Conservation (phyloP, 2,113 vertebrate species). For the Haliaeetus leucogaster region DNA sequence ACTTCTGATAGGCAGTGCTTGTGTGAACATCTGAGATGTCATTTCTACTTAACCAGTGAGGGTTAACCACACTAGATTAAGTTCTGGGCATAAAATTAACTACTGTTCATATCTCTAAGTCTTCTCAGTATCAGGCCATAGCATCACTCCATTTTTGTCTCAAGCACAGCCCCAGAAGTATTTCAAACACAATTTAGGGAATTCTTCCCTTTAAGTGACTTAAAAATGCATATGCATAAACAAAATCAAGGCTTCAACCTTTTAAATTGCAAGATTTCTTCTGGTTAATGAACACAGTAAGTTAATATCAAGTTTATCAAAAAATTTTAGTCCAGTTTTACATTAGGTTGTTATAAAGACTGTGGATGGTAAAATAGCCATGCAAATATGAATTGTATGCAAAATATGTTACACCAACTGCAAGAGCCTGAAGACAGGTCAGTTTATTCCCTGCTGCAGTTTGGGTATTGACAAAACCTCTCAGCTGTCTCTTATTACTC, state of each 20-base stretch:
- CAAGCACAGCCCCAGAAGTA: neutral
- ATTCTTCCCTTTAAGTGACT: neutral
- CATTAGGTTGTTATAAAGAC: neutral
- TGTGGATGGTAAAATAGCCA: neutral
- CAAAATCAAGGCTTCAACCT: neutral
- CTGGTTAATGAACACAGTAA: neutral
- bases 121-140: neutral
- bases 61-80: neutral
- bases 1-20: neutral
- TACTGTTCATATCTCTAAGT: neutral
- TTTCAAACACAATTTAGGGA: neutral
- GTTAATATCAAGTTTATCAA: neutral
- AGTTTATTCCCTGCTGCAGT: neutral
- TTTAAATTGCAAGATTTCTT: neutral
- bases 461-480: neutral
- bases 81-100: neutral
- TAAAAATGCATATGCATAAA: neutral
- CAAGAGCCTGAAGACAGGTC: neutral
- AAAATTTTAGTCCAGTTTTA: neutral
- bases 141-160: neutral
- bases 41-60: neutral
- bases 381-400: fast-evolving
- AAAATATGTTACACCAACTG: neutral
- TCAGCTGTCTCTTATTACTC: neutral
- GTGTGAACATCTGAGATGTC: neutral